These are phyloP conservation scores for Nanorana parkeri DNA, from an alignment of 2,113 vertebrate genomes.

Conservation along the genomic window DNA sequence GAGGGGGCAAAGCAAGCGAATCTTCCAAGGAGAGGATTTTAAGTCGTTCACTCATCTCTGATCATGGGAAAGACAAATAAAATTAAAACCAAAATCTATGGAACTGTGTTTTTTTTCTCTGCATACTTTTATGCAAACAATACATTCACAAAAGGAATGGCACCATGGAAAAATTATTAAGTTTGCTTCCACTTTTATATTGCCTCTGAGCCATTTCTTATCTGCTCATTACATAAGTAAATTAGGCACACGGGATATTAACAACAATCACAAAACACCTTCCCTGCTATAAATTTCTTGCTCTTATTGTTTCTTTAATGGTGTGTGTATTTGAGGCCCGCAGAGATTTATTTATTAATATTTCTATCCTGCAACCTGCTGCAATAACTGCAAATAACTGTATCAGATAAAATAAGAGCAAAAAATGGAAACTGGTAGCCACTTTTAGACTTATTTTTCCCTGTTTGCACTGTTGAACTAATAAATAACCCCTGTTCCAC, in stretches of 20 bases:
- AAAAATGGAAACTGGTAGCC: background rate
- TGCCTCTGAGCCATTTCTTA: background rate
- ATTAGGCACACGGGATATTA: conserved; percentile 15
- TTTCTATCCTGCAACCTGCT: background rate
- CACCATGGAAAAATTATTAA: background rate
- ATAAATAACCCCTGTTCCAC: conserved; percentile 39
- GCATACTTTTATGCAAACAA: background rate
- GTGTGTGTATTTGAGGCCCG: conserved; percentile 21
- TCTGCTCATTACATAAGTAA: conserved; percentile 19
- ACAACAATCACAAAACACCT: conserved; percentile 22
- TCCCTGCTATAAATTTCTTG: conserved; percentile 15
- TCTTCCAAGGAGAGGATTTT: too few relatives aligned
- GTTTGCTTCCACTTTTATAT: conserved; percentile 6
- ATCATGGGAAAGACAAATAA: background rate
- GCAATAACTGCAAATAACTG: conserved; percentile 17
- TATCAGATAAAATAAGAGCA: background rate
- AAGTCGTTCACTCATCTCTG: too few relatives aligned
- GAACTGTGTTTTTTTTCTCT: background rate
- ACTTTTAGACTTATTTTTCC: conserved; percentile 6
- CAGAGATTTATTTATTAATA: conserved; percentile 1
- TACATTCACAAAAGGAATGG: background rate
- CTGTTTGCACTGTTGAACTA: conserved; percentile 18
- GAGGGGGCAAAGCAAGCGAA: too few relatives aligned
- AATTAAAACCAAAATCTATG: background rate
- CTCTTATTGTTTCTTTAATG: conserved; percentile 42